Percentiles rank a stretch among this genome's conserved stretches.
phyloP scores from a whole-genome alignment of 2,888 invertebrate species.

The Fragum fragum region DNA sequence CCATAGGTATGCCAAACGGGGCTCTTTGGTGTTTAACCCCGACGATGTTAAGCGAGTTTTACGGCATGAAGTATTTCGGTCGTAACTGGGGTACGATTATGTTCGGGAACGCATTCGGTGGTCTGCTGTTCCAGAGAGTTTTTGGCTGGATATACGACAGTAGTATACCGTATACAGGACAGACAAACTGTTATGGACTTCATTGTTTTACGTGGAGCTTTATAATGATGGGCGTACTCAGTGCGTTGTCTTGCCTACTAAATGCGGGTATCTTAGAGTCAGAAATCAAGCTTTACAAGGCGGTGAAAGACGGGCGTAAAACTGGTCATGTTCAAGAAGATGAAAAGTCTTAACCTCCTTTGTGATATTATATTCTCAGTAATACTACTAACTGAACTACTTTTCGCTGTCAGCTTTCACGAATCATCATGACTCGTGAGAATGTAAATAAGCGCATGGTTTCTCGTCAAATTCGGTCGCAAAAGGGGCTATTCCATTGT shows the following conservation, averaged over 20 bases:
- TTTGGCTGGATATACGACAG: slow-evolving; percentile 77
- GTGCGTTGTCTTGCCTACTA: slow-evolving; percentile 73
- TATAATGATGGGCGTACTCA: slow-evolving; percentile 73
- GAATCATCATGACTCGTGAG: no score
- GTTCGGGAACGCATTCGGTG: slow-evolving; percentile 77
- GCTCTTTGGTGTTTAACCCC: slow-evolving; percentile 80
- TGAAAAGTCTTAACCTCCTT: not conserved
- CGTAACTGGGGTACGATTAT: slow-evolving; percentile 80
- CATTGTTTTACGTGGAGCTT: slow-evolving; percentile 80
- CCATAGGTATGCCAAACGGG: slow-evolving; percentile 77
- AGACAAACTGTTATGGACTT: slow-evolving; percentile 74
- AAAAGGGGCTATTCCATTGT: no score
- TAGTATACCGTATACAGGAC: slow-evolving; percentile 66
- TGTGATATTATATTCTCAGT: no score
- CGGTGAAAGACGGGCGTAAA: not conserved
- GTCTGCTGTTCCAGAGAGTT: slow-evolving; percentile 70
- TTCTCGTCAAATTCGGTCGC: no score
- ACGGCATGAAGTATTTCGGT: slow-evolving; percentile 79
- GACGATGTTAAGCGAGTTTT: slow-evolving; percentile 80
- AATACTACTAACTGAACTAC: no score
- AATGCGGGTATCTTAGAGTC: slow-evolving; percentile 73
- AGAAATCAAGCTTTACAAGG: slow-evolving; percentile 45
- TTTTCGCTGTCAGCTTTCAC: no score
- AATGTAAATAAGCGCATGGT: no score
- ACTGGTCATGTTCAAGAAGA: not conserved